These are phyloP conservation scores for Drosophila vallismaia DNA, from an alignment of 2,888 invertebrate species.

Conservation along the genomic window DNA sequence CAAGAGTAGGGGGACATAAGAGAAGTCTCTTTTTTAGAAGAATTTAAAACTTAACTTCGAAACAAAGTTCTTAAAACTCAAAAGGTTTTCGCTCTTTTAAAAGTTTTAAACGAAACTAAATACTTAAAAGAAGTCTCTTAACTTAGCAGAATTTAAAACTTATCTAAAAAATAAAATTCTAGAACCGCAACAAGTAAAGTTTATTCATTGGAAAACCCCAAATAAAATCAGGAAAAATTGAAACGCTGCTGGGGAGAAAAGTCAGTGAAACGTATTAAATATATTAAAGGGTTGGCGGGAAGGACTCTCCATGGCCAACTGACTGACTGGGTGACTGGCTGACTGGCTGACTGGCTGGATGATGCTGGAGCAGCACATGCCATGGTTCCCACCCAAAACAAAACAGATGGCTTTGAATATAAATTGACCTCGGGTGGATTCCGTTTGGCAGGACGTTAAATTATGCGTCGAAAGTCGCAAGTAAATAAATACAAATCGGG, in stretches of 20 bases:
- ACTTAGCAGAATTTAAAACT: background rate
- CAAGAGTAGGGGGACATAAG: background rate
- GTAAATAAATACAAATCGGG: conserved; percentile 56
- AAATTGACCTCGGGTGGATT: conserved; percentile 57
- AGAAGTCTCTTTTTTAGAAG: background rate
- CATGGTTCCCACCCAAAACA: conserved; percentile 58
- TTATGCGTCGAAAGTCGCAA: conserved; percentile 67
- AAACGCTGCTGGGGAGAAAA: background rate
- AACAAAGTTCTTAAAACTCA: background rate
- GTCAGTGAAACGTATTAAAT: conserved; percentile 5
- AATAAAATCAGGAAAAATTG: conserved; percentile 19
- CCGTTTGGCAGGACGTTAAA: conserved; percentile 57
- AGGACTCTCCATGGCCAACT: conserved; percentile 17
- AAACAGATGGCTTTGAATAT: conserved; percentile 57
- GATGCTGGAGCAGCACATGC: conserved; percentile 51
- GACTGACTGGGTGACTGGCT: conserved; percentile 13
- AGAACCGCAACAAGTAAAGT: conserved; percentile 16
- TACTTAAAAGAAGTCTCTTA: background rate
- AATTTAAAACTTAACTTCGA: background rate
- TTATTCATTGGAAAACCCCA: conserved; percentile 48
- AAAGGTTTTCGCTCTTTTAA: conserved; percentile 6
- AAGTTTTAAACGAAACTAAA: background rate
- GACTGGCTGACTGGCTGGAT: conserved; percentile 7
- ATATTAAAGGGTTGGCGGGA: background rate
- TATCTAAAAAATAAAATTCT: background rate